phyloP scores from a whole-genome alignment of 2,797 vertebrate genomes.

The Semotilus atromaculatus region DNA sequence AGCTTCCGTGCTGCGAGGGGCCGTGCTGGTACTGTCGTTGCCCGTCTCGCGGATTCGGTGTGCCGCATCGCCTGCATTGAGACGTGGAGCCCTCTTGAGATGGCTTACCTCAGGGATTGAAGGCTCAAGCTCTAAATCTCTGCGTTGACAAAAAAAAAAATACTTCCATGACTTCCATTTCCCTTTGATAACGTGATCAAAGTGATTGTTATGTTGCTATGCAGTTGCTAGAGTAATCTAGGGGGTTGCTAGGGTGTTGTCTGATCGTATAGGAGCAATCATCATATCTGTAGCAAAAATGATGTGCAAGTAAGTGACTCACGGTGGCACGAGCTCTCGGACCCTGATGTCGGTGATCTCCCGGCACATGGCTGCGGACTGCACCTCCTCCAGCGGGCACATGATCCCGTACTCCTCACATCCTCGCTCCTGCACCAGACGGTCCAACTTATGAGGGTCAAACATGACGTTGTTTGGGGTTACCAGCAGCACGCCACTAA shows the following conservation, averaged over 20 bases:
- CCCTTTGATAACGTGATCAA: neutral
- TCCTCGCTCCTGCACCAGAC: slow-evolving; percentile 92
- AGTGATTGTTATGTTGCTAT: neutral
- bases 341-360: slow-evolving; percentile 94
- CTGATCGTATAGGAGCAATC: neutral
- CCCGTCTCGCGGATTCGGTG: slow-evolving; percentile 70
- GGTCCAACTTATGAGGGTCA: slow-evolving; percentile 96
- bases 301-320: slow-evolving; percentile 59
- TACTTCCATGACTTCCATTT: neutral
- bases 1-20: slow-evolving; percentile 89
- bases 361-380: slow-evolving; percentile 93
- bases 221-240: too few species aligned
- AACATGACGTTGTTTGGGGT: slow-evolving; percentile 99
- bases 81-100: slow-evolving; percentile 25
- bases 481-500: slow-evolving; percentile 95
- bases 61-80: slow-evolving; percentile 2
- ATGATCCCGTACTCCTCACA: slow-evolving; percentile 99
- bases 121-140: slow-evolving; percentile 33
- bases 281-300: neutral
- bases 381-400: slow-evolving; percentile 98
- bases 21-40: slow-evolving; percentile 83
- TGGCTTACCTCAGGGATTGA: slow-evolving; percentile 16
- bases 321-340: slow-evolving; percentile 90
- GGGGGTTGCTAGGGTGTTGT: neutral
- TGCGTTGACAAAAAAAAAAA: neutral